Conservation (phyloP, 2,113 vertebrate genomes). For the Hydropotes inermis region DNA sequence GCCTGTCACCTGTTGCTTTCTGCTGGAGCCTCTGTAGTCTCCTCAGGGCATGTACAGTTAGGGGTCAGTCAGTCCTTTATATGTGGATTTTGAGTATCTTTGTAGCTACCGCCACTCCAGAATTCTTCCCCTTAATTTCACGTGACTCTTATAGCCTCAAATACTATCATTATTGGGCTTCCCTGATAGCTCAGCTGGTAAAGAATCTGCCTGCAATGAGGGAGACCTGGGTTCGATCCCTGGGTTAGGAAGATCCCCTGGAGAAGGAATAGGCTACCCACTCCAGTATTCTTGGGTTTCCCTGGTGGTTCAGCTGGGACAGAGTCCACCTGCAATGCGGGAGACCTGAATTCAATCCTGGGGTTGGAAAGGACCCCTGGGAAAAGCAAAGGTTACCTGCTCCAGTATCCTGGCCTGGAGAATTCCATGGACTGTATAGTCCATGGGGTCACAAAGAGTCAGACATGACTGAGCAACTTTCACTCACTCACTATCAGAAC, state of each 20-base stretch:
- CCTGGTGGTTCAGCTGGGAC: not conserved
- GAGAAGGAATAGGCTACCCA: not conserved
- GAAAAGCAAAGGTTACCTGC: not conserved
- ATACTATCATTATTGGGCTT: not conserved
- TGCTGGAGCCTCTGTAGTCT: not conserved
- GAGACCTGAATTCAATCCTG: not conserved
- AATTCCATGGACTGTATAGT: not conserved
- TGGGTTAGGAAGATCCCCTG: not conserved
- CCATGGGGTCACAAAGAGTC: not conserved
- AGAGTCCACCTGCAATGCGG: not conserved
- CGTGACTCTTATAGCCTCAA: not conserved
- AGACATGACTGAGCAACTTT: not conserved
- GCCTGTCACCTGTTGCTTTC: not conserved
- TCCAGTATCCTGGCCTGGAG: not conserved
- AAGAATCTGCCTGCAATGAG: not conserved
- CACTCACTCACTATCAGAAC: not conserved
- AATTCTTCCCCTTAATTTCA: not conserved
- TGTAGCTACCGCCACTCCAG: not conserved
- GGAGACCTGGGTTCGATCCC: not conserved
- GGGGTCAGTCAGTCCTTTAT: not conserved
- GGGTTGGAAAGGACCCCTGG: not conserved
- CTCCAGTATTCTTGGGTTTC: not conserved
- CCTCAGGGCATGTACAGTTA: not conserved
- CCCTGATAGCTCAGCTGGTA: not conserved
- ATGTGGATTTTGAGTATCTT: not conserved